Conservation (phyloP, 2,888 invertebrate species). For the Papilio elwesi region DNA sequence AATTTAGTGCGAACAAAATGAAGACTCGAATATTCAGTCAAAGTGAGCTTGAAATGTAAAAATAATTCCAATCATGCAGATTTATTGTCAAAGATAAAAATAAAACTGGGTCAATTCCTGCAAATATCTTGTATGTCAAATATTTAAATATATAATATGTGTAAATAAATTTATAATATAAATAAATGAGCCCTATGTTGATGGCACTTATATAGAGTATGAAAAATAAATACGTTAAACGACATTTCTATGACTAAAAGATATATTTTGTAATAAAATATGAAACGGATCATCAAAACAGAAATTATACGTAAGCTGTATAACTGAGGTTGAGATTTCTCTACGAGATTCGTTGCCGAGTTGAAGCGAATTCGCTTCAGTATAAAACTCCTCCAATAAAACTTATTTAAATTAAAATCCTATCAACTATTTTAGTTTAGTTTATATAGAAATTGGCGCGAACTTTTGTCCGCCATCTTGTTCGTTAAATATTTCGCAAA, state of each 20-base stretch:
- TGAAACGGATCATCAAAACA: conserved; percentile 28
- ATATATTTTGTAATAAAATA: conserved; percentile 10
- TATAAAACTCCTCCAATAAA: conserved; percentile 5
- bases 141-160: conserved; percentile 19
- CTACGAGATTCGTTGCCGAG: conserved; percentile 7
- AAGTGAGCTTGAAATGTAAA: conserved; percentile 51
- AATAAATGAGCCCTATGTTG: conserved; percentile 1
- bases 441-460: conserved; percentile 21
- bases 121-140: neutral
- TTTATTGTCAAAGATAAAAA: conserved; percentile 11
- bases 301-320: conserved; percentile 37
- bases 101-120: conserved; percentile 9
- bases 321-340: conserved; percentile 38
- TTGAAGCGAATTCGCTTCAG: neutral
- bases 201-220: conserved; percentile 30
- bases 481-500: neutral
- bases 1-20: conserved; percentile 74
- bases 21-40: conserved; percentile 70
- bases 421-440: conserved; percentile 20
- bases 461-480: conserved; percentile 11
- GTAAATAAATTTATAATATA: conserved; percentile 28
- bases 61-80: conserved; percentile 32
- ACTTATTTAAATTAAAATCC: conserved; percentile 14
- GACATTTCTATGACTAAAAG: conserved; percentile 12
- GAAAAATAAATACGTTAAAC: conserved; percentile 28